Conservation (phyloP, 2,113 vertebrate genomes). For the Atrichornis clamosus region DNA sequence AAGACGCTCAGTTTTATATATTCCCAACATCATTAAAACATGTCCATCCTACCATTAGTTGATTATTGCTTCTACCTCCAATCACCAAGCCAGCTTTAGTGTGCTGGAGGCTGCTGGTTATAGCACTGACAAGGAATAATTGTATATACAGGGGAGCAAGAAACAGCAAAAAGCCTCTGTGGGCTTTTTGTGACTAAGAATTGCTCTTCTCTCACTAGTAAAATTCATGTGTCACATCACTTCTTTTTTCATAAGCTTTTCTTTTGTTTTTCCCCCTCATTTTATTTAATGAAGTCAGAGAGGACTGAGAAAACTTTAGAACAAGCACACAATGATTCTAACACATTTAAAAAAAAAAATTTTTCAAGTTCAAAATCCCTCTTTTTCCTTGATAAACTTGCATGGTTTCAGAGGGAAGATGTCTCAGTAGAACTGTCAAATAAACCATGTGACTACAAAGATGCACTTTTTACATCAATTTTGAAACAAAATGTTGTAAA, state of each 20-base stretch:
- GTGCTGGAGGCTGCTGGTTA: background rate
- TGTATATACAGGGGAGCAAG: background rate
- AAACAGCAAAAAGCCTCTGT: background rate
- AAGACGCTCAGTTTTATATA: background rate
- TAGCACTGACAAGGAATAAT: background rate
- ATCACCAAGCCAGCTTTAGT: background rate
- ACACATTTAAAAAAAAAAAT: too few relatives aligned
- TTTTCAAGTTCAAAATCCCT: background rate
- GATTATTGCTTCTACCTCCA: background rate
- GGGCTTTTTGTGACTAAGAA: background rate
- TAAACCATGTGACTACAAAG: rapidly evolving
- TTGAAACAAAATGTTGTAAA: background rate
- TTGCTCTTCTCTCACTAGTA: background rate
- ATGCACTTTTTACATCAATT: background rate
- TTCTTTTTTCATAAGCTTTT: background rate
- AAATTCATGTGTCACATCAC: background rate
- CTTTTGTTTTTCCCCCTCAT: background rate
- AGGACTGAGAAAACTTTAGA: background rate
- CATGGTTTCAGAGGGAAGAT: background rate
- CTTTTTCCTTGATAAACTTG: background rate
- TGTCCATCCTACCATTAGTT: slow-evolving; percentile 36
- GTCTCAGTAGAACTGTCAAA: background rate
- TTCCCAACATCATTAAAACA: slow-evolving; percentile 68
- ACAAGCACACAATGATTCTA: background rate
- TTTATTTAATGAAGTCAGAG: background rate